These are phyloP conservation scores for Laothoe populi DNA, from an alignment of 2,888 invertebrate species.

Conservation along the genomic window DNA sequence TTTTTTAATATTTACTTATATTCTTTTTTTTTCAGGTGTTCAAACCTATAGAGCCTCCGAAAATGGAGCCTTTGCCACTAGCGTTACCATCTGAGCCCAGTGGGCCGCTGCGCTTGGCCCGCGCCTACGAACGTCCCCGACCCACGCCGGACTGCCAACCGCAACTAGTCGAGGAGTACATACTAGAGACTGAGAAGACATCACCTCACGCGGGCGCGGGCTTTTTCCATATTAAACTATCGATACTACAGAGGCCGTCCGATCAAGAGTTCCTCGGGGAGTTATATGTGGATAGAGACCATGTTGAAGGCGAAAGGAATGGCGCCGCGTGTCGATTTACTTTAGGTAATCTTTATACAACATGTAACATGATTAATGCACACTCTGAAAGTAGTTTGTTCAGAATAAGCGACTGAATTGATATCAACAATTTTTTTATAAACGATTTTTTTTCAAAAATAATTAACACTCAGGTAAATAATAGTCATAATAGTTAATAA, in stretches of 20 bases:
- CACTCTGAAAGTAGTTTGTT: too few species aligned
- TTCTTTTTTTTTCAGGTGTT: constrained; percentile 73
- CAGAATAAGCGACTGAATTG: too few species aligned
- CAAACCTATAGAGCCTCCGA: constrained; percentile 87
- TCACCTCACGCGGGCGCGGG: constrained; percentile 86
- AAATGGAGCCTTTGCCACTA: constrained; percentile 85
- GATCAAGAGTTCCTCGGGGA: constrained; percentile 96
- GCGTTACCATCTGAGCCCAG: constrained; percentile 80
- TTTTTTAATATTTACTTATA: neutral
- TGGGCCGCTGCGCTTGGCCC: constrained; percentile 68
- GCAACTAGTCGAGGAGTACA: constrained; percentile 93
- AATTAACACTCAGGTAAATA: too few species aligned
- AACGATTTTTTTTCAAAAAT: too few species aligned
- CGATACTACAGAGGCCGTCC: constrained; percentile 93
- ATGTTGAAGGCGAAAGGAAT: constrained; percentile 89
- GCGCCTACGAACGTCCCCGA: constrained; percentile 86
- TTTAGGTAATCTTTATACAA: constrained; percentile 70
- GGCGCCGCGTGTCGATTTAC: constrained; percentile 93
- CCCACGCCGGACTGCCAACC: constrained; percentile 90
- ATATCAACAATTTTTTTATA: too few species aligned
- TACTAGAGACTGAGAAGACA: constrained; percentile 92
- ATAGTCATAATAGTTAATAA: too few species aligned
- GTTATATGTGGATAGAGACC: constrained; percentile 94
- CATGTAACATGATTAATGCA: too few species aligned
- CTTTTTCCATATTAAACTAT: constrained; percentile 93